A percentile compares a stretch with the other conserved stretches of the same genome.
phyloP scores from a whole-genome alignment of 2,888 invertebrate species.

The Folsomia manolachei region DNA sequence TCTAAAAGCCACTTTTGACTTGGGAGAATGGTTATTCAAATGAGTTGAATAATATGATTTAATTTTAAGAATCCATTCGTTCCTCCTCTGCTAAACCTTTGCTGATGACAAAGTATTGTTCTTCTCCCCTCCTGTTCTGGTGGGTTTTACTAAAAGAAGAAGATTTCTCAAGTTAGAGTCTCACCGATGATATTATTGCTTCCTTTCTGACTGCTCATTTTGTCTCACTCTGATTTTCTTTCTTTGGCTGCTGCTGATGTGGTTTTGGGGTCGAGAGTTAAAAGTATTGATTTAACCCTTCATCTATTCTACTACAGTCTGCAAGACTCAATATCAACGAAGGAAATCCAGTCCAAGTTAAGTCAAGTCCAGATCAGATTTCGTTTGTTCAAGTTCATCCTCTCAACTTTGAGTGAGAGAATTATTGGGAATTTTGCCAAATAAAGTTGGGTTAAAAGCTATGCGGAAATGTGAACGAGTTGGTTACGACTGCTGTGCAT shows the following conservation, averaged over 20 bases:
- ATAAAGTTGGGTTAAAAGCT: not conserved
- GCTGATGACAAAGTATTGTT: not conserved
- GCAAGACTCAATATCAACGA: too few species aligned
- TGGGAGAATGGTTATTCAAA: not conserved
- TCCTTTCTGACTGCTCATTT: not conserved
- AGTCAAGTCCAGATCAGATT: not conserved
- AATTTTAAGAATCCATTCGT: not conserved
- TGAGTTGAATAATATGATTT: constrained; percentile 8
- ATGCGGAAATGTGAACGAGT: not conserved
- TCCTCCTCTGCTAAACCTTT: not conserved
- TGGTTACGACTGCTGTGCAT: not conserved
- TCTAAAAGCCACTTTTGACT: constrained; percentile 1
- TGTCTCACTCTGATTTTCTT: not conserved
- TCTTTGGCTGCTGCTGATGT: not conserved
- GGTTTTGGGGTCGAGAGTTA: not conserved
- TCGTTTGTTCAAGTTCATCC: constrained; percentile 1
- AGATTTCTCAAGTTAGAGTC: too few species aligned
- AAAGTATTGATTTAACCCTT: not conserved
- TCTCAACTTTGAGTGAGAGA: not conserved
- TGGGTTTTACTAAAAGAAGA: not conserved
- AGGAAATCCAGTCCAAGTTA: not conserved
- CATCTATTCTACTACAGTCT: too few species aligned
- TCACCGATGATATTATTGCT: not conserved
- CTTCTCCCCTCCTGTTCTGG: not conserved
- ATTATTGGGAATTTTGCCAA: constrained; percentile 3